Evolutionary conservation across 2,888 invertebrate genomes (phyloP), one percentile per base, ranked within the genome.

Genomic region (Oxycera nigricornis): DNA sequence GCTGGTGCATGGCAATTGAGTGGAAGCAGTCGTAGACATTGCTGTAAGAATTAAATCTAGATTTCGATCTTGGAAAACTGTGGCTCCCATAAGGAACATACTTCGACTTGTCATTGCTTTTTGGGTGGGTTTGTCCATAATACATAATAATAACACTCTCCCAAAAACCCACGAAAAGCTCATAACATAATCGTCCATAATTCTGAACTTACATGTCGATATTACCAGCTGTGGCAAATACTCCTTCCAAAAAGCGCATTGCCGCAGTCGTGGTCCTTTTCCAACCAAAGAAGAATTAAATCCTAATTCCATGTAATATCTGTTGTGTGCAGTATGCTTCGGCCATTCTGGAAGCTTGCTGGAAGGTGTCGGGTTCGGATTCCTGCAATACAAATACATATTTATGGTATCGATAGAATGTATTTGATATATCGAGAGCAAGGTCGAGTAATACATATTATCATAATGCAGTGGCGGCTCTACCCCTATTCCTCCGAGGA

Each of bases 161-260:
- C n/a, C n/a, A n/a, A n/a, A n/a, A n/a, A n/a, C n/a, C n/a, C n/a
- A n/a, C n/a, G n/a, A n/a, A n/a, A n/a, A n/a, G n/a, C n/a, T n/a
- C n/a, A n/a, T n/a, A n/a, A n/a, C n/a, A n/a, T n/a, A n/a, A n/a
- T n/a, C n/a, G n/a, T n/a, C n/a, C n/a, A n/a, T n/a, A n/a, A n/a
- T n/a, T n/a, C n/a, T n/a, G n/a, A n/a, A 76, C 76, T 76, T 73
- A 78, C 92, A 89, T 80, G 93, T 92, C 78, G 91, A 89, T 81
- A 90, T 87, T 83, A 94, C 90, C 77, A 96, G 88, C 83, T 94
- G 93, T 75, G 96, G 96, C 84, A 96, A 88, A 84, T 95, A 96
- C 83, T 94, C 93, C 86, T 94, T 94, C 96, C 96, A 96, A 86
- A 97, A 97, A 79, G 95, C 95, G 88, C 96, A 97, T 87, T 96